These are phyloP conservation scores for Pentalonia nigronervosa DNA, from an alignment of 1,140 invertebrate species.

Conservation along the genomic window DNA sequence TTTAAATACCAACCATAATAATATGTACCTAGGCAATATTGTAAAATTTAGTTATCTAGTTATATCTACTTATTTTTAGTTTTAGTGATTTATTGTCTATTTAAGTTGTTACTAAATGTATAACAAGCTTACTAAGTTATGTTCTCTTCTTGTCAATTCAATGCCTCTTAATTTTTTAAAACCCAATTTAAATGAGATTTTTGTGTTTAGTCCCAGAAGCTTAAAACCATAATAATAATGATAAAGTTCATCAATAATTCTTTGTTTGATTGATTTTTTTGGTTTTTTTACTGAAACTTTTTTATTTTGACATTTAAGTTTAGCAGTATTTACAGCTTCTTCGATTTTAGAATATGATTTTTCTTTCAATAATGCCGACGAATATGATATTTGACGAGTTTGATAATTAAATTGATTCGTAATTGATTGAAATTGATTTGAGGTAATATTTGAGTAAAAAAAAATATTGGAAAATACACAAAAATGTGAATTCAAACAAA, in stretches of 20 bases:
- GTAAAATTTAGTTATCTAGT: background rate
- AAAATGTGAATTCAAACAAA: background rate
- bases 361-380: background rate
- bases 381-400: background rate
- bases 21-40: too few species aligned
- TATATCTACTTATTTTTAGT: too few species aligned
- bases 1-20: too few species aligned
- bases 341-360: slow-evolving; percentile 90
- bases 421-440: background rate
- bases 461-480: background rate
- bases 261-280: slow-evolving; percentile 76
- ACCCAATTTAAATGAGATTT: slow-evolving; percentile 81
- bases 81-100: too few species aligned
- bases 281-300: slow-evolving; percentile 65
- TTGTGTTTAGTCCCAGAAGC: slow-evolving; percentile 90
- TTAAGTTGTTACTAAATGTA: background rate
- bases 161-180: slow-evolving; percentile 88
- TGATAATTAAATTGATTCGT: background rate
- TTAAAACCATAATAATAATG: slow-evolving; percentile 99
- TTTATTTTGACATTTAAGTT: slow-evolving; percentile 71
- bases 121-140: slow-evolving; percentile 73
- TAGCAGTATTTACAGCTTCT: slow-evolving; percentile 83
- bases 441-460: background rate
- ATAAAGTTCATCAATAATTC: slow-evolving; percentile 81
- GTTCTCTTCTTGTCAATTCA: slow-evolving; percentile 86